A percentile compares a stretch with the other conserved stretches of the same genome.
phyloP scores from a whole-genome alignment of 2,113 vertebrate genomes.

The Notechis scutatus region DNA sequence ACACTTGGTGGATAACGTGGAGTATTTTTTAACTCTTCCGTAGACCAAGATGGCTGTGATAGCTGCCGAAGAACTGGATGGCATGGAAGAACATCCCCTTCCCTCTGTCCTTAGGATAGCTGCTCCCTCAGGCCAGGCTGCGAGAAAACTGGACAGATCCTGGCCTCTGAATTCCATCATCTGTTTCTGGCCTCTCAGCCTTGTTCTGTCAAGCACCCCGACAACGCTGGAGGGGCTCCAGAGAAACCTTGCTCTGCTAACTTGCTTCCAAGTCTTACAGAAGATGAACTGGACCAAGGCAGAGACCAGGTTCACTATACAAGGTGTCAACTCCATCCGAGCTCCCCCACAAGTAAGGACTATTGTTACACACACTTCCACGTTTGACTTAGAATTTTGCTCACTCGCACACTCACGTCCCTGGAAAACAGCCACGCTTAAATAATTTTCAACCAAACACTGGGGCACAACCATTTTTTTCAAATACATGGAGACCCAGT shows the following conservation, averaged over 20 bases:
- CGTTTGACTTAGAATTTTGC: neutral
- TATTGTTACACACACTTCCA: neutral
- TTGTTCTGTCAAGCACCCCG: constrained; percentile 77
- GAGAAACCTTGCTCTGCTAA: constrained; percentile 73
- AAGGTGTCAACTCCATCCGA: constrained; percentile 83
- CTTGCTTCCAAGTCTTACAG: constrained; percentile 73
- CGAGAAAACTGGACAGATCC: constrained; percentile 26
- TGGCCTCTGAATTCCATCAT: constrained; percentile 58
- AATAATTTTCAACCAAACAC: too few species aligned
- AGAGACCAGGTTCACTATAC: constrained; percentile 68
- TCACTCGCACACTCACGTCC: too few species aligned
- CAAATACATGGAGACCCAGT: too few species aligned
- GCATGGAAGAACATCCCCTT: constrained; percentile 56
- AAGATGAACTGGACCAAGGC: constrained; percentile 54
- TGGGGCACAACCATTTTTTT: too few species aligned
- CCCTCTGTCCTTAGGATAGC: constrained; percentile 25
- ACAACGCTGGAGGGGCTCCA: constrained; percentile 63
- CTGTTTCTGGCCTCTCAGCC: constrained; percentile 82
- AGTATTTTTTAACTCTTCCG: neutral
- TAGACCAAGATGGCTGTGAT: constrained; percentile 74
- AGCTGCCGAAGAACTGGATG: constrained; percentile 84
- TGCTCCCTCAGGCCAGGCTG: constrained; percentile 14
- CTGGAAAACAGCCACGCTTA: neutral
- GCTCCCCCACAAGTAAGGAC: constrained; percentile 84
- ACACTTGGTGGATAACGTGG: neutral